phyloP scores from a whole-genome alignment of 1,140 invertebrate genomes.

The Chionoecetes opilio region DNA sequence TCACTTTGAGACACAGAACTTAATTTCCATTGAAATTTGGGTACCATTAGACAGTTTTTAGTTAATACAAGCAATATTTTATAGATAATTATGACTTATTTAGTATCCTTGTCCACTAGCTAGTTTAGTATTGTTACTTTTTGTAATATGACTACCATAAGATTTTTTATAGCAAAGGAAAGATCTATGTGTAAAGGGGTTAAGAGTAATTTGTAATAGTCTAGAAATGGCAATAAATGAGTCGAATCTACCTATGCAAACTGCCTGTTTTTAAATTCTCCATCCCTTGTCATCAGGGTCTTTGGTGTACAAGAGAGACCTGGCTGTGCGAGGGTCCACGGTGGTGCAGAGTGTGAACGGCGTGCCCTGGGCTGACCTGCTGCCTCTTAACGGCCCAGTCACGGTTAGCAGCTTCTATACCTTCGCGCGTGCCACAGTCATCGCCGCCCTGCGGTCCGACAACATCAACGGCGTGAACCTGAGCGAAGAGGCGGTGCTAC shows the following conservation, averaged over 20 bases:
- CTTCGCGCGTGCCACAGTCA: background rate
- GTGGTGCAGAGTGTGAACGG: background rate
- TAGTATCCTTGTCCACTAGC: too few species aligned
- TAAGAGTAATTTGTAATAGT: background rate
- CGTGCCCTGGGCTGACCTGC: background rate
- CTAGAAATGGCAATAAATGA: too few species aligned
- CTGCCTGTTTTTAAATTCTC: too few species aligned
- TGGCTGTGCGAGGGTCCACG: background rate
- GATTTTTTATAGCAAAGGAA: background rate
- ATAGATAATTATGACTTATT: too few species aligned
- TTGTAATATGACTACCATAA: too few species aligned
- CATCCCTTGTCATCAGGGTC: background rate
- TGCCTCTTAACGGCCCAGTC: slow-evolving; percentile 5
- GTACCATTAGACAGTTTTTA: too few species aligned
- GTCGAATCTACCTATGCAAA: too few species aligned
- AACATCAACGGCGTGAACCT: slow-evolving; percentile 39
- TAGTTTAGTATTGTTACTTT: too few species aligned
- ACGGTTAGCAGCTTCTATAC: background rate
- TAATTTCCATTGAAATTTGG: too few species aligned
- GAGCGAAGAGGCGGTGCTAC: background rate
- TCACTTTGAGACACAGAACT: too few species aligned
- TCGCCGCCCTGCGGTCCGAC: background rate
- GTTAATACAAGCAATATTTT: too few species aligned
- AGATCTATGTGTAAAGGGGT: background rate
- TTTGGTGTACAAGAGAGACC: background rate